Conservation (phyloP, 2,797 vertebrate genomes). For the Aratinga solstitialis region DNA sequence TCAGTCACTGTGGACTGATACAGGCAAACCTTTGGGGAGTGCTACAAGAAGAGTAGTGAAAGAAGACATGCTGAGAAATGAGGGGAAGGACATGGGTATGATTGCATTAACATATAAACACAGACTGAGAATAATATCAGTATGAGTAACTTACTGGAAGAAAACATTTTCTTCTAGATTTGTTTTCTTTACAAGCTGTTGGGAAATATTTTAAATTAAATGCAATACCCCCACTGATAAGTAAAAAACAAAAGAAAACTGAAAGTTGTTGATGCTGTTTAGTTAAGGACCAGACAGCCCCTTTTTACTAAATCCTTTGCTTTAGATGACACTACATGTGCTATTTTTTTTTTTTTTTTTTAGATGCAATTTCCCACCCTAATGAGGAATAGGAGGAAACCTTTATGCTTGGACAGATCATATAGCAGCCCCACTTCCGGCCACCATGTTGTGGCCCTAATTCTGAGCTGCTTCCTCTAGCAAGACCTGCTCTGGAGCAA, state of each 20-base stretch:
- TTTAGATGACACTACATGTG: neutral
- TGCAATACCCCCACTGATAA: neutral
- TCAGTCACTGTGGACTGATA: constrained; percentile 57
- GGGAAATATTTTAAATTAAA: constrained; percentile 32
- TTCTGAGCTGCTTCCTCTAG: neutral
- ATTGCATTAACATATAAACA: constrained; percentile 44
- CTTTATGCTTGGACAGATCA: neutral
- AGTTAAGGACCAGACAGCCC: neutral
- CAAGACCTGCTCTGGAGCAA: neutral
- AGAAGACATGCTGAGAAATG: constrained; percentile 1
- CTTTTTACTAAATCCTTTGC: neutral
- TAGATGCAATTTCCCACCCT: neutral
- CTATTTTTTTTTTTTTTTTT: neutral
- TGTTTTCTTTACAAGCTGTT: neutral
- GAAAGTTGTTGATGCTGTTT: neutral
- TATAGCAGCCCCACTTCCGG: neutral
- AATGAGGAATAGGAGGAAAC: neutral
- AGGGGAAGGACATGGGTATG: neutral
- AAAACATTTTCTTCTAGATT: constrained; percentile 8
- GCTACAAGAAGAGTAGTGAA: constrained; percentile 7
- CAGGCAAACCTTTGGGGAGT: constrained; percentile 35
- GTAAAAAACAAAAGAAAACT: constrained; percentile 28
- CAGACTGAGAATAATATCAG: neutral
- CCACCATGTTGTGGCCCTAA: neutral
- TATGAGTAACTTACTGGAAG: neutral